These are phyloP conservation scores for Leptogaster cylindrica DNA, from an alignment of 2,888 invertebrate species.

Conservation along the genomic window DNA sequence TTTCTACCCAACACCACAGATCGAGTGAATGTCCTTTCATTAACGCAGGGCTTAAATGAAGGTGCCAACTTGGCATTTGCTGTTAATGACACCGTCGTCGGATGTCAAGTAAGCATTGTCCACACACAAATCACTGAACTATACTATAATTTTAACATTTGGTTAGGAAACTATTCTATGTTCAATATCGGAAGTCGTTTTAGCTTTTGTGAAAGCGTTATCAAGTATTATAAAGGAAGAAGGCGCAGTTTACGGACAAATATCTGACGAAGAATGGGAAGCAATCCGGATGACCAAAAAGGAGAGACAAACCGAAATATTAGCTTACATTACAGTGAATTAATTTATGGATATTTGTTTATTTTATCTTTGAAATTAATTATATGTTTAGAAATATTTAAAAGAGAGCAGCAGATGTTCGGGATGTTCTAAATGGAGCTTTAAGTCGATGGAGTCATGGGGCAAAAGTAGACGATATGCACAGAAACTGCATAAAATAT, in stretches of 20 bases:
- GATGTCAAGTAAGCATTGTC: constrained; percentile 65
- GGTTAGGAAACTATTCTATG: constrained; percentile 74
- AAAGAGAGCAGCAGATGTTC: constrained; percentile 61
- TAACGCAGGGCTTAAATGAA: constrained; percentile 70
- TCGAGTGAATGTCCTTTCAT: constrained; percentile 64
- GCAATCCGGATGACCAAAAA: constrained; percentile 72
- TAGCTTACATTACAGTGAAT: constrained; percentile 69
- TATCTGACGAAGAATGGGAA: constrained; percentile 87
- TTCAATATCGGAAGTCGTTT: constrained; percentile 71
- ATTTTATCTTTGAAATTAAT: not conserved
- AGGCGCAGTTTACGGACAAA: constrained; percentile 73
- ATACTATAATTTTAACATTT: constrained; percentile 49
- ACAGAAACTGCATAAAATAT: constrained; percentile 47
- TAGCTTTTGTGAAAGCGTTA: constrained; percentile 71
- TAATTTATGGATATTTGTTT: not conserved
- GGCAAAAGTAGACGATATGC: constrained; percentile 59
- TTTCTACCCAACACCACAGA: constrained; percentile 70
- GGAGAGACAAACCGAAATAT: constrained; percentile 67
- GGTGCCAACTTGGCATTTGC: constrained; percentile 83
- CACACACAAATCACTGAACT: too few relatives aligned
- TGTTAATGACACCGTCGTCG: constrained; percentile 69
- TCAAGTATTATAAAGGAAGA: constrained; percentile 74
- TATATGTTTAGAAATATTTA: constrained; percentile 54
- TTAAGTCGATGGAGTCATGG: constrained; percentile 68
- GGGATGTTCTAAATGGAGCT: constrained; percentile 66